phyloP scores from a whole-genome alignment of 2,113 vertebrate genomes.

The Potamarius usumacintae region DNA sequence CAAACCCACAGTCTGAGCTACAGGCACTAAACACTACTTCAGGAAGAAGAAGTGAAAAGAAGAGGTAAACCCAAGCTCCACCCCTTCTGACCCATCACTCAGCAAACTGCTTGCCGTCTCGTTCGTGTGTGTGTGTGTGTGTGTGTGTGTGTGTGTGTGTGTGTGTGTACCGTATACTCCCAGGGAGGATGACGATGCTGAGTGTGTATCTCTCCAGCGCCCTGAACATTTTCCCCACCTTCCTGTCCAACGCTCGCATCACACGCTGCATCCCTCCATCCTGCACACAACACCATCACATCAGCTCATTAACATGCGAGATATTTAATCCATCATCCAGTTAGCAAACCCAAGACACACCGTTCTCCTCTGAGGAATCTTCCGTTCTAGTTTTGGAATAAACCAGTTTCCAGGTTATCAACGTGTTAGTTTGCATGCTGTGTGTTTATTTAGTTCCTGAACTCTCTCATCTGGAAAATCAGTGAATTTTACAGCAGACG shows the following conservation, averaged over 20 bases:
- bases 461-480: no score
- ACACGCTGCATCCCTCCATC: conserved; percentile 65
- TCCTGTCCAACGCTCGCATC: conserved; percentile 74
- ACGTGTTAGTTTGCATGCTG: no score
- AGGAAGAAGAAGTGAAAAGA: no score
- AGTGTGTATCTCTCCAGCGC: conserved; percentile 74
- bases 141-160: conserved; percentile 43
- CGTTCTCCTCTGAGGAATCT: not conserved
- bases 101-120: not conserved
- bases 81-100: not conserved
- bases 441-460: no score
- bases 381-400: not conserved
- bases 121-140: not conserved
- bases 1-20: no score
- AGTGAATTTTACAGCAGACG: no score
- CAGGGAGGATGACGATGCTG: conserved; percentile 80
- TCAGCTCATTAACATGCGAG: not conserved
- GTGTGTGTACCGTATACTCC: conserved; percentile 72
- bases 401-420: not conserved
- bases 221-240: conserved; percentile 76
- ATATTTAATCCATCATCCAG: not conserved
- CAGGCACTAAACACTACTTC: no score
- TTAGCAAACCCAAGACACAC: not conserved
- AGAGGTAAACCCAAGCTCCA: not conserved
- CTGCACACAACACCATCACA: conserved; percentile 51